phyloP scores from a whole-genome alignment of 2,888 invertebrate species.

The Netelia melanura region DNA sequence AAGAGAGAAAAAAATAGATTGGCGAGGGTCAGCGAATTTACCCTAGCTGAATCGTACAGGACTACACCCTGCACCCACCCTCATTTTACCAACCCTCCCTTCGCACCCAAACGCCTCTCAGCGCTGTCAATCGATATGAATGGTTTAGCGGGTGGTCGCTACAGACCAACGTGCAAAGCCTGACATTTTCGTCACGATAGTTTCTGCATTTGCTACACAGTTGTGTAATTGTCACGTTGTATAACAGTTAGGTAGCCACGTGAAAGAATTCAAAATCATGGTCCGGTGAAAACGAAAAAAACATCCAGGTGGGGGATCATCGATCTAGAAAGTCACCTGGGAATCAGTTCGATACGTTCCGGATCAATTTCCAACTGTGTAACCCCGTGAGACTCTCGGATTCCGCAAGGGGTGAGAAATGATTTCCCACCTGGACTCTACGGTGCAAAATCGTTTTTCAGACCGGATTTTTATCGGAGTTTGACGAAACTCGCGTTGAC shows the following conservation, averaged over 20 bases:
- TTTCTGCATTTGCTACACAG: not conserved
- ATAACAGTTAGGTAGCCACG: not conserved
- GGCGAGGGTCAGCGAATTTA: conserved; percentile 25
- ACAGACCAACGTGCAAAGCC: conserved; percentile 16
- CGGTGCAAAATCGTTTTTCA: too few species aligned
- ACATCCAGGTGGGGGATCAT: too few species aligned
- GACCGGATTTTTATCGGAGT: too few species aligned
- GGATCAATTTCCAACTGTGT: too few species aligned
- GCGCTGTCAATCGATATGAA: conserved; percentile 47
- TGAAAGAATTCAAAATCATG: conserved; percentile 8
- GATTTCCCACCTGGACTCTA: too few species aligned
- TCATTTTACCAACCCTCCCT: not conserved
- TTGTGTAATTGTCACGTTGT: conserved; percentile 8
- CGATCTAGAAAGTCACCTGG: too few species aligned
- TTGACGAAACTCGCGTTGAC: too few species aligned
- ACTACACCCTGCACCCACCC: conserved; percentile 15
- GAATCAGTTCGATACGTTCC: too few species aligned
- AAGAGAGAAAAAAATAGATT: conserved; percentile 5
- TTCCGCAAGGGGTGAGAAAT: too few species aligned
- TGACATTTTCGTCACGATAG: conserved; percentile 32
- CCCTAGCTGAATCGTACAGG: conserved; percentile 19
- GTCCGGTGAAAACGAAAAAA: too few species aligned
- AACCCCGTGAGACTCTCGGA: too few species aligned
- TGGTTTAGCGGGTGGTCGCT: conserved; percentile 28
- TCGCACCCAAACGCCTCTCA: not conserved